Base-by-base conservation (phyloP, 2,888 invertebrate species). In the Mesoligia furuncula region DNA sequence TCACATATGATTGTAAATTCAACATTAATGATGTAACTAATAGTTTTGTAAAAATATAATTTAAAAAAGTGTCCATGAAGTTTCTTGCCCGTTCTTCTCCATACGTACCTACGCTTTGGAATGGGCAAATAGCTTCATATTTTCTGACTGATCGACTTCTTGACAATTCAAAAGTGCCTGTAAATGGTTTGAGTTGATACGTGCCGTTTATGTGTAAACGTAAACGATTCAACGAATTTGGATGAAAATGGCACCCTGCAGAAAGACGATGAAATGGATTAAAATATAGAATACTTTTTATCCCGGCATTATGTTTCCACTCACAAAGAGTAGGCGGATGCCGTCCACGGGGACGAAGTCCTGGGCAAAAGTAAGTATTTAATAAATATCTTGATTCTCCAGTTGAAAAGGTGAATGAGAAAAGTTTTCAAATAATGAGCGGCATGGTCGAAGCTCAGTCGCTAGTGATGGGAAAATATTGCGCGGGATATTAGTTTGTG, bases 371-470 rank as follows among this genome's bases (percentile, higher is more conserved):
- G 42, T 59, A 13, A 78, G 81, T 78, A 78, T 84, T 75, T 70
- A 70, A 78, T 75, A 76, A 85, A 69, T 77, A 76, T 82, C 85
- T 85, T 73, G 71, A 45, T 67, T 80, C 76, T 70, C 61, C 61
- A 64, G 51, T 48, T 27, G 70, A 69, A 79, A 82, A 45, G 51
- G 61, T 72, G 85, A 77, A 90, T 89, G 89, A 85, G 88, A 87
- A 91, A 91, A 91, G 85, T 91, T 91, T 85, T 78, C 85, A 86
- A 89, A 89, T 90, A 90, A 90, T 90, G 88, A 84, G 84, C 81
- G 69, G 83, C 75, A 79, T 39, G 84, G 73, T 61, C 77, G 79
- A 62, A 67, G 64, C 39, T 65, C 31, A 39, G 42, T 59, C 24
- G 61, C 65, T 77, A 75, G 75, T 83, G 76, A 78, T 85, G 67